A percentile compares a stretch with the other conserved stretches of the same genome.
Evolutionary conservation across 2,113 vertebrate genomes (phyloP).

Genomic region (Etia nguti): DNA sequence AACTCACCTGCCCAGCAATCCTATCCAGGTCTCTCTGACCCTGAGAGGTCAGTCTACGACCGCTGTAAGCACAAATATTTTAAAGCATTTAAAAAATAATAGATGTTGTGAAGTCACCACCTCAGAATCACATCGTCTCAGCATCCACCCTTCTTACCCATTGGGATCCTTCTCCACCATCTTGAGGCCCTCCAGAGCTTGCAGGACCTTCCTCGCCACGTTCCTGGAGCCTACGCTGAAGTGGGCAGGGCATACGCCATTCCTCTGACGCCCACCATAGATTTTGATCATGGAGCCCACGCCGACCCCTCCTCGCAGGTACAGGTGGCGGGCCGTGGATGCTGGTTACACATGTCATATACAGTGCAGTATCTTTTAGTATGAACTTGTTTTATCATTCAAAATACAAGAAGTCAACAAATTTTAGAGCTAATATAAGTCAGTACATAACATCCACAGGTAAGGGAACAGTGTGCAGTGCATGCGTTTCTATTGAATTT

Average conservation of each 20-base stretch:
- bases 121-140: neutral
- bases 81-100: neutral
- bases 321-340: conserved; percentile 84
- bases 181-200: conserved; percentile 84
- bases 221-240: conserved; percentile 86
- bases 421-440: neutral
- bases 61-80: conserved; percentile 46
- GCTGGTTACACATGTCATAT: conserved; percentile 56
- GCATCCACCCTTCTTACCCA: conserved; percentile 70
- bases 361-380: neutral
- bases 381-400: neutral
- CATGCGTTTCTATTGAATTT: neutral
- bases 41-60: conserved; percentile 78
- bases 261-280: conserved; percentile 85
- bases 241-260: conserved; percentile 85
- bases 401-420: conserved; percentile 5
- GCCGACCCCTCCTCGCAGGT: conserved; percentile 82
- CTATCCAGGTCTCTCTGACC: conserved; percentile 81
- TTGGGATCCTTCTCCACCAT: conserved; percentile 92
- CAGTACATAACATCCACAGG: neutral
- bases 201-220: conserved; percentile 82
- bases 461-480: neutral
- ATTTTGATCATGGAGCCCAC: conserved; percentile 91
- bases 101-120: neutral
- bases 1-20: conserved; percentile 80